phyloP scores from a whole-genome alignment of 2,113 vertebrate species.

The Erpornis zantholeuca region DNA sequence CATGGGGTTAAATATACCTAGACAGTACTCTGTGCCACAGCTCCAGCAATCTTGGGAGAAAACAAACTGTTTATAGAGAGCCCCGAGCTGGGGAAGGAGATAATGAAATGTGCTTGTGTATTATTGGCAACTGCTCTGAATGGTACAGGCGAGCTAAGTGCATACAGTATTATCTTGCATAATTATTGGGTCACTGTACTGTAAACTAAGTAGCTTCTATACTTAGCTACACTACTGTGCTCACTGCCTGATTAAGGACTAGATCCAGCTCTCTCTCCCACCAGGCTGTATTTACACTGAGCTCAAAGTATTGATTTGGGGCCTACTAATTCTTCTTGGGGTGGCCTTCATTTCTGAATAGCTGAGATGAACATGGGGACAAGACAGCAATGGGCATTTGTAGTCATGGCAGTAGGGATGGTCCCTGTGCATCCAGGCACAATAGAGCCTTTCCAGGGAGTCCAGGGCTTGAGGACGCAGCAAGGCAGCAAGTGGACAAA shows the following conservation, averaged over 20 bases:
- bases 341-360: neutral
- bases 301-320: neutral
- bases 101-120: conserved; percentile 56
- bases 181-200: conserved; percentile 66
- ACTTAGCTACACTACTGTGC: conserved; percentile 42
- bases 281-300: neutral
- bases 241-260: neutral
- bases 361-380: neutral
- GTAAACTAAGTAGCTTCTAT: conserved; percentile 65
- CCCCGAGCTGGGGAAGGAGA: conserved; percentile 38
- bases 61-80: conserved; percentile 37
- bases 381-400: neutral
- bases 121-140: conserved; percentile 59
- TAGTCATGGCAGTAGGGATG: neutral
- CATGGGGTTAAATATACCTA: conserved; percentile 71
- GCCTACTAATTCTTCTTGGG: neutral
- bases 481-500: neutral
- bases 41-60: conserved; percentile 57
- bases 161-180: conserved; percentile 72
- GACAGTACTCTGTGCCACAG: neutral
- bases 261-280: neutral
- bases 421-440: neutral
- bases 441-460: neutral
- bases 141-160: conserved; percentile 61
- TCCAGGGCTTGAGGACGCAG: neutral